Base-by-base conservation (phyloP, 2,888 invertebrate species). In the Nymphalis polychloros region DNA sequence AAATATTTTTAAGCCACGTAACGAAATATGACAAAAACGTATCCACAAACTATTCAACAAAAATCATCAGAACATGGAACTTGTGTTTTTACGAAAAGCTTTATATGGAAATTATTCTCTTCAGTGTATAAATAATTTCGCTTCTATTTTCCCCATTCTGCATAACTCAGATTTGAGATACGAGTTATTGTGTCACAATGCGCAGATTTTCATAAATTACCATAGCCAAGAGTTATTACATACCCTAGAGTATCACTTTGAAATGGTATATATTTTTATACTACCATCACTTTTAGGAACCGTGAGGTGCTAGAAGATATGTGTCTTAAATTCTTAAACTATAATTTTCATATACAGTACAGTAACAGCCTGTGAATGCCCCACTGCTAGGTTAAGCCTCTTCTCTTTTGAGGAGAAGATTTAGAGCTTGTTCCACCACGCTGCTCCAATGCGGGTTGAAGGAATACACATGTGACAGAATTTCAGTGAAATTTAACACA, bases 151-250 rank as follows among this genome's bases (percentile, higher is more conserved):
- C 61, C 31, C 31, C 49, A 50, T 50, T 61, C 49, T 31, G 19
- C 19, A 50, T 31, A 49, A 61, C 61, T 50, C 48, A 50, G 50
- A 61, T 52, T 52, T 52, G 31, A 61, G 49, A 31, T 61, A 49
- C 48, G 48, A 49, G 31, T 55, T 55, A 55, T 35, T 55, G 55
- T 59, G 67, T 63, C 67, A 68, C 64, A 60, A 63, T 52, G 69
- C 50, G 47, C 66, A 67, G 68, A 72, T 70, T 70, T 66, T 70
- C 70, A 72, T 72, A 72, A 68, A 72, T 70, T 70, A 64, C 61
- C 70, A 68, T 66, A 68, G 57, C 35, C 35, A 41, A 57, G 31
- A 31, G 55, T 55, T 35, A 55, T 17, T 55, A 31, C n/a, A 31
- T 55, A 31, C 35, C 35, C 31, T 1, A n/a, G 31, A n/a, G 17